Evolutionary conservation across 2,888 invertebrate genomes (phyloP).

Genomic region (Portevinia maculata): DNA sequence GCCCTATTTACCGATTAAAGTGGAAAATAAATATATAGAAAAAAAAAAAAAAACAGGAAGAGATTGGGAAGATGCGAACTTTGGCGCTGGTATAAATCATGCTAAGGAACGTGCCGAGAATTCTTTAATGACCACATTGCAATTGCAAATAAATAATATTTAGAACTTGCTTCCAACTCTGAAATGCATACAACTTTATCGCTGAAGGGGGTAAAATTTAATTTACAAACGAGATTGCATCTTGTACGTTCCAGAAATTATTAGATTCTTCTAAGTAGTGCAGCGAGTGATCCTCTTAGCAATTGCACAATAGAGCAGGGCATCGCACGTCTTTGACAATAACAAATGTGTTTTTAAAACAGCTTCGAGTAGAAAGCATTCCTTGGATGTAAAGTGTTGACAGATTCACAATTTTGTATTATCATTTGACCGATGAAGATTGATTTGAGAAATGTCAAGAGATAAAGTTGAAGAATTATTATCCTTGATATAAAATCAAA

Average conservation of each 20-base stretch:
- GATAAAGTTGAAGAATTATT: too few relatives aligned
- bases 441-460: too few relatives aligned
- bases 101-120: slow-evolving; percentile 41
- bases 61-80: slow-evolving; percentile 44
- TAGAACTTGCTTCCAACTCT: slow-evolving; percentile 3
- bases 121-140: slow-evolving; percentile 38
- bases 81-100: slow-evolving; percentile 47
- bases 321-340: not conserved
- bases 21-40: slow-evolving; percentile 17
- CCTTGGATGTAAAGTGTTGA: not conserved
- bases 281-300: not conserved
- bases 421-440: too few relatives aligned
- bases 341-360: not conserved
- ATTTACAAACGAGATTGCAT: slow-evolving; percentile 32
- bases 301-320: not conserved
- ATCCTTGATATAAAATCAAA: too few relatives aligned
- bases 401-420: too few relatives aligned
- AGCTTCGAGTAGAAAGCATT: not conserved
- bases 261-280: not conserved
- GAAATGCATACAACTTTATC: slow-evolving; percentile 8
- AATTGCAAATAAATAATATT: slow-evolving; percentile 26
- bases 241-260: not conserved
- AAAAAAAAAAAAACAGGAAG: slow-evolving; percentile 12
- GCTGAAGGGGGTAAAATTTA: slow-evolving; percentile 18
- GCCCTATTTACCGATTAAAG: slow-evolving; percentile 38